Conservation (phyloP, 2,113 vertebrate genomes). For the Phalacrocorax pelagicus region DNA sequence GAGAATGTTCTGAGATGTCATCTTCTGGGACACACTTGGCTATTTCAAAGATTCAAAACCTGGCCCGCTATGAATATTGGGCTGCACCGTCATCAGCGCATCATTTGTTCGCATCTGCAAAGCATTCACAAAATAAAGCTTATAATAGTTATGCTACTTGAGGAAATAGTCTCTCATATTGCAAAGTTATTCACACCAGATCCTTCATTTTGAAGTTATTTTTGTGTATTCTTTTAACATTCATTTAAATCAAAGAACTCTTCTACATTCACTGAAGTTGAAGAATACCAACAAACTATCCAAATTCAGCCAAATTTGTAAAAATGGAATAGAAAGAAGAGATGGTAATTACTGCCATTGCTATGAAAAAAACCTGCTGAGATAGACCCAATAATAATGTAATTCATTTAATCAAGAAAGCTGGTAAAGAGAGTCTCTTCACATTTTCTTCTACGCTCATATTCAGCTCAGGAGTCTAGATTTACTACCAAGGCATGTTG, state of each 20-base stretch:
- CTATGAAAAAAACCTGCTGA: conserved; percentile 20
- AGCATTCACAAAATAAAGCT: conserved; percentile 26
- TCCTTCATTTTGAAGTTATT: conserved; percentile 42
- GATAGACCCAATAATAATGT: not conserved
- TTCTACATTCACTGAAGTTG: not conserved
- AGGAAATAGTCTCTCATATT: conserved; percentile 36
- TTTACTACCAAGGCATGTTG: not conserved
- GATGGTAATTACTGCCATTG: not conserved
- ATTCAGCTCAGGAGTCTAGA: not conserved
- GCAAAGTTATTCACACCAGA: conserved; percentile 45
- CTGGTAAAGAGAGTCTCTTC: not conserved
- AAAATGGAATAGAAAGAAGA: conserved; percentile 10
- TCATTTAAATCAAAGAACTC: conserved; percentile 41
- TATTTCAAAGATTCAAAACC: not conserved
- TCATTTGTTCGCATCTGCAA: conserved; percentile 22
- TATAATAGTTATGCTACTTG: conserved; percentile 21
- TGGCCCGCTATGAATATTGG: not conserved
- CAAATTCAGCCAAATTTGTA: conserved; percentile 15
- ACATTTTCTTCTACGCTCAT: not conserved
- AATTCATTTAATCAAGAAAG: conserved; percentile 32
- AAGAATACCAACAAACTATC: not conserved
- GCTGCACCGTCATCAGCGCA: not conserved
- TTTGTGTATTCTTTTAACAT: not conserved
- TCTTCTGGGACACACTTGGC: not conserved
- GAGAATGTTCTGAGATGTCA: not conserved